A percentile compares a stretch with the other conserved stretches of the same genome.
Evolutionary conservation across 2,113 vertebrate species (phyloP).

Genomic region (Benitochromis conjunctus): DNA sequence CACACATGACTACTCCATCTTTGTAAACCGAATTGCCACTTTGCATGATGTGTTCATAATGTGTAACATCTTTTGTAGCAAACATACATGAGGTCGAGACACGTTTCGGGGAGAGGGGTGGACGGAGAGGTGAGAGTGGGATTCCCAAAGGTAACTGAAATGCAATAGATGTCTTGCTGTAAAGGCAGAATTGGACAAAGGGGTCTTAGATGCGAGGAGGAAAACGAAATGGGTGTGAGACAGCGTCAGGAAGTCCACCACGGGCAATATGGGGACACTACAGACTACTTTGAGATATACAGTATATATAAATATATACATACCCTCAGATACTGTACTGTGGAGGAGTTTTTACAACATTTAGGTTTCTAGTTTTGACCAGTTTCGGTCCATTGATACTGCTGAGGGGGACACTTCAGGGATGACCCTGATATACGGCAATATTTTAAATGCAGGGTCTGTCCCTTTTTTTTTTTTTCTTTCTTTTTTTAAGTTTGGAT

Average conservation of each 20-base stretch:
- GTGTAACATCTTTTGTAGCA: slow-evolving; percentile 75
- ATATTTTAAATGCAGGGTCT: slow-evolving; percentile 66
- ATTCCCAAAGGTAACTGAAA: slow-evolving; percentile 10
- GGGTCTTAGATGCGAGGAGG: not conserved
- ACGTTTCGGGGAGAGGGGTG: slow-evolving; percentile 27
- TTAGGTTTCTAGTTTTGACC: slow-evolving; percentile 17
- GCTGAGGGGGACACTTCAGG: slow-evolving; percentile 38
- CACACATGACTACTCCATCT: slow-evolving; percentile 70
- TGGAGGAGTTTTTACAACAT: slow-evolving; percentile 35
- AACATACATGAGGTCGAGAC: slow-evolving; percentile 47
- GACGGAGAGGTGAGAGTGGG: not conserved
- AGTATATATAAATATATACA: slow-evolving; percentile 15
- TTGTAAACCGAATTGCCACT: slow-evolving; percentile 75
- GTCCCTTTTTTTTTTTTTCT: slow-evolving; percentile 21
- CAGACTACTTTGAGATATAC: slow-evolving; percentile 51
- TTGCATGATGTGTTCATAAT: slow-evolving; percentile 78
- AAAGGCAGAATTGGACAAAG: not conserved
- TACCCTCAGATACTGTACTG: slow-evolving; percentile 14
- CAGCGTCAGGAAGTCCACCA: slow-evolving; percentile 1
- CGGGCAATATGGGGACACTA: slow-evolving; percentile 41
- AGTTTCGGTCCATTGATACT: slow-evolving; percentile 22
- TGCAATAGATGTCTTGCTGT: slow-evolving; percentile 4
- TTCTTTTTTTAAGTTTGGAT: not conserved
- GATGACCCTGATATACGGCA: slow-evolving; percentile 47
- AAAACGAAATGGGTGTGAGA: not conserved